phyloP scores from a whole-genome alignment of 2,113 vertebrate genomes.

The Columba livia region DNA sequence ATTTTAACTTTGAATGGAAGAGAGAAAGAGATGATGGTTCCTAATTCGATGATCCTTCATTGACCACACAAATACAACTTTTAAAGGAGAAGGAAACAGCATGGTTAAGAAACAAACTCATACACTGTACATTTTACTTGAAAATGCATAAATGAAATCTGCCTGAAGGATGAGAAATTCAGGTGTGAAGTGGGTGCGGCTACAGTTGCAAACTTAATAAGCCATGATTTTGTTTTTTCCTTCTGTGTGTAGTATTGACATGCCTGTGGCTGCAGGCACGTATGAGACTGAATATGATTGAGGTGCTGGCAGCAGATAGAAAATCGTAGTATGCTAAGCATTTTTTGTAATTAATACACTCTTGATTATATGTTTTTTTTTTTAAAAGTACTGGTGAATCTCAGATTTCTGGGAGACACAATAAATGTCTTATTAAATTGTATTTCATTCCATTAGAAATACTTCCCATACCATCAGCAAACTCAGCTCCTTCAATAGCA shows the following conservation, averaged over 20 bases:
- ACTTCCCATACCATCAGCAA: neutral
- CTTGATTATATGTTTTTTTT: neutral
- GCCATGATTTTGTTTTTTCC: conserved; percentile 43
- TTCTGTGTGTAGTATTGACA: conserved; percentile 68
- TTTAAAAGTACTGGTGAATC: neutral
- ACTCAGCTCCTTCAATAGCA: neutral
- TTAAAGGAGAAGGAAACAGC: conserved; percentile 7
- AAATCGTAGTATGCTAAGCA: conserved; percentile 47
- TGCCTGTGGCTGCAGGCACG: conserved; percentile 72
- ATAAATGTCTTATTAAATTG: conserved; percentile 21
- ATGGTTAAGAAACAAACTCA: conserved; percentile 12
- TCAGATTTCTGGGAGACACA: conserved; percentile 36
- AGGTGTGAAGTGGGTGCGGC: conserved; percentile 71
- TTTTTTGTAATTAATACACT: conserved; percentile 65
- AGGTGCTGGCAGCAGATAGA: conserved; percentile 57
- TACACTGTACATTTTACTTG: neutral
- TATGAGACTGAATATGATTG: conserved; percentile 46
- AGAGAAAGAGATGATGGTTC: neutral
- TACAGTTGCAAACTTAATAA: conserved; percentile 74
- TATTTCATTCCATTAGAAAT: conserved; percentile 16
- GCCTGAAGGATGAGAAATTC: conserved; percentile 72
- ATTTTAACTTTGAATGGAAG: neutral
- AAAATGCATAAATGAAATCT: neutral
- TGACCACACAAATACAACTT: neutral
- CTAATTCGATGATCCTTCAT: neutral